phyloP scores from a whole-genome alignment of 2,888 invertebrate genomes.

The Rhyacophila evoluta region DNA sequence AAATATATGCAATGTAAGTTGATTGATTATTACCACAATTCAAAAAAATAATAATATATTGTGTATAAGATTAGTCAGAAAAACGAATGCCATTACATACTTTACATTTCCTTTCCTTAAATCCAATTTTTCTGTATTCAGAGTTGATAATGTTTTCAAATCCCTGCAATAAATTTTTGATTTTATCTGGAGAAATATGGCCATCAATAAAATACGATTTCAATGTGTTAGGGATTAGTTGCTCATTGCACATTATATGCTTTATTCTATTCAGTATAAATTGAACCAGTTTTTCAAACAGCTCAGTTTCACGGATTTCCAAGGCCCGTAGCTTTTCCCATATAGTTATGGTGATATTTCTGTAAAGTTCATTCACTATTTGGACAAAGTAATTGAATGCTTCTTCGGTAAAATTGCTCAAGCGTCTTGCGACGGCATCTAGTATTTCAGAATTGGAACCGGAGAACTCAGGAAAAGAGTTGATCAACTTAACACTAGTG shows the following conservation, averaged over 20 bases:
- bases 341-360: slow-evolving; percentile 63
- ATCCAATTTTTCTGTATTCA: slow-evolving; percentile 60
- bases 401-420: slow-evolving; percentile 34
- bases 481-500: slow-evolving; percentile 27
- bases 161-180: slow-evolving; percentile 60
- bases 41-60: too few relatives aligned
- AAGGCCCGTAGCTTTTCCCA: slow-evolving; percentile 63
- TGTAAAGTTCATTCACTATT: slow-evolving; percentile 62
- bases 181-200: slow-evolving; percentile 55
- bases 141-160: slow-evolving; percentile 60
- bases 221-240: slow-evolving; percentile 62
- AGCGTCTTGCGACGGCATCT: slow-evolving; percentile 26
- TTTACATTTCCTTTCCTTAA: slow-evolving; percentile 61
- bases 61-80: slow-evolving; percentile 30
- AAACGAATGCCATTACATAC: slow-evolving; percentile 56
- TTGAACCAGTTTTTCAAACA: slow-evolving; percentile 64
- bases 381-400: slow-evolving; percentile 60
- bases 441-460: slow-evolving; percentile 59
- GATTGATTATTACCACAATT: too few relatives aligned
- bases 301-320: slow-evolving; percentile 63
- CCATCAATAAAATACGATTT: slow-evolving; percentile 67
- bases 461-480: slow-evolving; percentile 34
- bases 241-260: slow-evolving; percentile 60
- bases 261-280: slow-evolving; percentile 66
- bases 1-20: too few relatives aligned